A percentile compares a stretch with the other conserved stretches of the same genome.
phyloP scores from a whole-genome alignment of 1,140 invertebrate genomes.

The Sarcophaga peregrina region DNA sequence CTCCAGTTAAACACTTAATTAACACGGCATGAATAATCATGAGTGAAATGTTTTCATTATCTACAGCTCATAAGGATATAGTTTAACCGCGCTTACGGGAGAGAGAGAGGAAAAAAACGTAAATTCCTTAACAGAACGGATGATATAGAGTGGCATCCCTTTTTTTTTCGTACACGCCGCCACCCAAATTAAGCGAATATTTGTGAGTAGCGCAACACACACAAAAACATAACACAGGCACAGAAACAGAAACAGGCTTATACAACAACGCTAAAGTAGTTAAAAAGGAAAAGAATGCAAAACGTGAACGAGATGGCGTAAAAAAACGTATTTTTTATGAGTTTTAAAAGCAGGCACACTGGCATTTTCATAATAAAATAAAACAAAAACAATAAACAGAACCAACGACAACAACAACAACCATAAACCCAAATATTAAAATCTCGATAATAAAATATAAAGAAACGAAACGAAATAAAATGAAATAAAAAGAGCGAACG shows the following conservation, averaged over 20 bases:
- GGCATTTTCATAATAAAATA: constrained; percentile 22
- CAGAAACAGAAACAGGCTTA: neutral
- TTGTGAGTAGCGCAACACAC: neutral
- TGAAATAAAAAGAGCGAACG: neutral
- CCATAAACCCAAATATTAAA: neutral
- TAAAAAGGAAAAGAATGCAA: neutral
- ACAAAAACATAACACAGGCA: neutral
- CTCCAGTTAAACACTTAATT: constrained; percentile 31
- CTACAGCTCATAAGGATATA: neutral
- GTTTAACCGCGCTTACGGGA: neutral
- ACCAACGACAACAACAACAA: neutral
- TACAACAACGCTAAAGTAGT: neutral
- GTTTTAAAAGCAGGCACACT: neutral
- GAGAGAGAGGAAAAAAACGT: neutral
- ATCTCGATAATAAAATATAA: neutral
- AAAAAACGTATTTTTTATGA: constrained; percentile 28
- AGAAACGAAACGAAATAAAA: neutral
- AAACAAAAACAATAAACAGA: neutral
- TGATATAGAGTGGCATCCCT: neutral
- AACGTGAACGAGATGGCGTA: neutral
- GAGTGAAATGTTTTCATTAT: constrained; percentile 31
- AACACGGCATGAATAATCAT: neutral
- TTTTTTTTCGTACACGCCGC: constrained; percentile 13
- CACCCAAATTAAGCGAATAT: neutral
- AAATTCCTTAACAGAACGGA: constrained; percentile 14